Evolutionary conservation across 1,140 invertebrate genomes (phyloP), one percentile per base, ranked within the genome.

Genomic region (Uloborus diversus): DNA sequence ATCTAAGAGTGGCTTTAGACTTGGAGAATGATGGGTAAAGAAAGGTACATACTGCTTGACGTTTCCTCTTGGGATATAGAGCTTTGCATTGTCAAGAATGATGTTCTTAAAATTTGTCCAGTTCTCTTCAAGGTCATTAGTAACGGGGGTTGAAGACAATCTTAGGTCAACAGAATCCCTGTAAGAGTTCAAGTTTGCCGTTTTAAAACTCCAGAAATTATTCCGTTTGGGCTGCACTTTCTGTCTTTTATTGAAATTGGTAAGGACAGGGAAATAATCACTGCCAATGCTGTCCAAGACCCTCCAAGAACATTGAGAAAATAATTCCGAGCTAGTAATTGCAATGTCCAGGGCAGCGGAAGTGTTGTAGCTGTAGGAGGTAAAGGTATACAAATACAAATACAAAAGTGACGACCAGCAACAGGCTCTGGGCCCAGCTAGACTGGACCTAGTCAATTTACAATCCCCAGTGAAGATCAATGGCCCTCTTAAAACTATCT

Each of bases 181-280:
- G 20, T 17, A 64, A 17, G 30, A 64, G 30, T 32, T n/a, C 62
- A 33, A 65, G 20, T 47, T 65, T 9, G 62, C 62, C 62, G 9
- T 42, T 47, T 47, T 65, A 28, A 65, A 65, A 17, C 47, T 65
- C 62, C 62, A 42, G 23, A 42, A 47, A 3, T 47, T 42, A 4
- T 65, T 37, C 9, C 20, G 20, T 25, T 23, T 28, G 20, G 9
- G 25, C n/a, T 42, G 35, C 23, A 65, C 35, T n/a, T 13, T 42
- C 35, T 65, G 33, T 28, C 62, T 65, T 65, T 47, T 42, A 5
- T 65, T 65, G 28, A 65, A 65, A 27, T 42, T 37, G 11, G 47
- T 65, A 42, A 65, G 33, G 37, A 65, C 25, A 4, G 62, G 33
- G 20, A 65, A 27, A 65, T 65, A 37, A 65, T 65, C 20, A 47